A percentile compares a stretch with the other conserved stretches of the same genome.
These are phyloP conservation scores for Onychomys torridus DNA, from an alignment of 2,797 vertebrate species.

Conservation along the genomic window DNA sequence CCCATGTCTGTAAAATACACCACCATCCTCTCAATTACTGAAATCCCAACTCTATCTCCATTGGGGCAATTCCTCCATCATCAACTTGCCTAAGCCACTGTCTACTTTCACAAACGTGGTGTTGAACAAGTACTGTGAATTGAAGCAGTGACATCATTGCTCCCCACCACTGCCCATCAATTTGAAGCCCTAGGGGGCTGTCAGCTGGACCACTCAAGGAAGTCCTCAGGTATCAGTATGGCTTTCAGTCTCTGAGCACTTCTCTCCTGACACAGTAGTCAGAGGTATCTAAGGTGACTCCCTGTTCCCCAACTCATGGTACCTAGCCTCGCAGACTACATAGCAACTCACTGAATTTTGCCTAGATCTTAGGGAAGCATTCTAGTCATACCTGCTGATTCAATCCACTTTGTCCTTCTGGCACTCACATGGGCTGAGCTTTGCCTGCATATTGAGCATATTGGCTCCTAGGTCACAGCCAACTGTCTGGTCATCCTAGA, in stretches of 20 bases:
- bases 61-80: neutral
- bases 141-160: neutral
- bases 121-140: neutral
- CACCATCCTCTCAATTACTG: neutral
- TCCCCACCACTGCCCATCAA: accelerated
- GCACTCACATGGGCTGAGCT: neutral
- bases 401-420: neutral
- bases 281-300: neutral
- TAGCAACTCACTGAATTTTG: neutral
- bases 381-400: neutral
- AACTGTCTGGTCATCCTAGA: neutral
- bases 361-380: neutral
- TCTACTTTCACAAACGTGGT: neutral
- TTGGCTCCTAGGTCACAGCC: neutral
- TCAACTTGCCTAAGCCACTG: neutral
- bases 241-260: neutral
- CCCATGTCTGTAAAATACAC: neutral
- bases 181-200: neutral
- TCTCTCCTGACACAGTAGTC: neutral
- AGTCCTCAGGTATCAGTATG: neutral
- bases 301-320: neutral
- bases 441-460: too few species aligned
- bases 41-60: neutral
- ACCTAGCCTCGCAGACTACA: neutral
- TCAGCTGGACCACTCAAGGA: too few species aligned